Evolutionary conservation across 2,113 vertebrate species (phyloP).

Genomic region (Dipodomys stephensi): DNA sequence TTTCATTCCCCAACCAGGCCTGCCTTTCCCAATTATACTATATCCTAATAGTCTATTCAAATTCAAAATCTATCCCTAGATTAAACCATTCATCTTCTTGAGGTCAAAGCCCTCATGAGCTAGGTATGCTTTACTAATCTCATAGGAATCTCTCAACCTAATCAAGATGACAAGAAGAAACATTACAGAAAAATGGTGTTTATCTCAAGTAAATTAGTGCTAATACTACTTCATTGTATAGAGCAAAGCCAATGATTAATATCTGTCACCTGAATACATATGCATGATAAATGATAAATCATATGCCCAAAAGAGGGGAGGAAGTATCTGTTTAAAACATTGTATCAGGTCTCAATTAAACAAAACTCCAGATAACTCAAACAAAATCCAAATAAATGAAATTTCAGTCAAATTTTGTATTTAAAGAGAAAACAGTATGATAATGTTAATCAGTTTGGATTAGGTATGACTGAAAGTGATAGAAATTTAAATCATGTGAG

Average conservation of each 20-base stretch:
- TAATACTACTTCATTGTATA: neutral
- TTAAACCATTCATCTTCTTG: neutral
- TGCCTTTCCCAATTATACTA: neutral
- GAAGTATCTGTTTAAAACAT: slow-evolving; percentile 27
- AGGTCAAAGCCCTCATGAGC: neutral
- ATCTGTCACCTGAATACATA: slow-evolving; percentile 6
- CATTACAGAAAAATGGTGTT: neutral
- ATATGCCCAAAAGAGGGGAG: neutral
- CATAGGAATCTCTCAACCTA: neutral
- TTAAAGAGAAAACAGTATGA: neutral
- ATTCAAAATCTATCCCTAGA: neutral
- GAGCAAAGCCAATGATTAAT: neutral
- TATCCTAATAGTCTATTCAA: neutral
- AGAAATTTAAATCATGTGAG: slow-evolving; percentile 5
- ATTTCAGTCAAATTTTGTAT: neutral
- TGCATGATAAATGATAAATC: neutral
- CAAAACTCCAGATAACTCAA: slow-evolving; percentile 41
- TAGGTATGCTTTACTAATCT: neutral
- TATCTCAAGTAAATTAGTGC: neutral
- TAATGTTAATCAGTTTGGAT: slow-evolving; percentile 11
- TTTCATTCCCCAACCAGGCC: neutral
- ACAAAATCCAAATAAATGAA: slow-evolving; percentile 54
- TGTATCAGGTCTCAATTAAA: neutral
- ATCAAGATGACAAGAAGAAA: neutral
- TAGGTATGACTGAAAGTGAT: neutral